Percentiles rank a stretch among this genome's conserved stretches.
Conservation (phyloP, 2,113 vertebrate species). For the Opisthocomus hoazin region DNA sequence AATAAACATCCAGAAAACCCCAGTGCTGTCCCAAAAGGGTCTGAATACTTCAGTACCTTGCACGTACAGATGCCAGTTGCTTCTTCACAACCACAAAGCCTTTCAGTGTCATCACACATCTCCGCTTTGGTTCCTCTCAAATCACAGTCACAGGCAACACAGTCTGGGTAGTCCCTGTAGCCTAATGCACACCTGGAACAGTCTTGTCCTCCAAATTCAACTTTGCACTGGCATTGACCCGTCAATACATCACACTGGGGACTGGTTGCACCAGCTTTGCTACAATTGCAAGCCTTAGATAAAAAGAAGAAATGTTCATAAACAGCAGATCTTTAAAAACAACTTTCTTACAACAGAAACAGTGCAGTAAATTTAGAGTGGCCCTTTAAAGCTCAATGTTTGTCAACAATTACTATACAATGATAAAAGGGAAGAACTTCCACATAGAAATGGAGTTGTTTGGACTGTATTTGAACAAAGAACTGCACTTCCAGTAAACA, state of each 20-base stretch:
- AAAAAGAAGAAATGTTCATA: background rate
- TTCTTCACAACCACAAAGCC: slow-evolving; percentile 79
- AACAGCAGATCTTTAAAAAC: background rate
- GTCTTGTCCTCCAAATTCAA: slow-evolving; percentile 70
- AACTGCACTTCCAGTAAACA: background rate
- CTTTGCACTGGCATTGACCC: slow-evolving; percentile 80
- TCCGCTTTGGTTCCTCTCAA: slow-evolving; percentile 73
- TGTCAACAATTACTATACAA: background rate
- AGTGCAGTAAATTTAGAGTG: background rate
- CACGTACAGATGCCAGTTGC: slow-evolving; percentile 80
- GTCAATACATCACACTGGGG: slow-evolving; percentile 74
- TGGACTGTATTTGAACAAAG: background rate
- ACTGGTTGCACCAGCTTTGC: slow-evolving; percentile 66
- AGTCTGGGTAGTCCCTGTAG: slow-evolving; percentile 83
- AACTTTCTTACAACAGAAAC: background rate
- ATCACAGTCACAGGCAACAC: slow-evolving; percentile 84
- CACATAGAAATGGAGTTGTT: background rate
- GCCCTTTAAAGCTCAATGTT: background rate
- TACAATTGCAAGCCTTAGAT: slow-evolving; percentile 84
- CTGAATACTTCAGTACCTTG: slow-evolving; percentile 77
- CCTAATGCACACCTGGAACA: slow-evolving; percentile 83
- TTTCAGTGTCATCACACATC: slow-evolving; percentile 71
- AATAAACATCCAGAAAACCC: background rate
- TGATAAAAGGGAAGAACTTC: background rate
- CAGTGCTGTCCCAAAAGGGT: background rate